A percentile compares a stretch with the other conserved stretches of the same genome.
phyloP scores from a whole-genome alignment of 2,888 invertebrate species.

The Zaprionus obscuricornis region DNA sequence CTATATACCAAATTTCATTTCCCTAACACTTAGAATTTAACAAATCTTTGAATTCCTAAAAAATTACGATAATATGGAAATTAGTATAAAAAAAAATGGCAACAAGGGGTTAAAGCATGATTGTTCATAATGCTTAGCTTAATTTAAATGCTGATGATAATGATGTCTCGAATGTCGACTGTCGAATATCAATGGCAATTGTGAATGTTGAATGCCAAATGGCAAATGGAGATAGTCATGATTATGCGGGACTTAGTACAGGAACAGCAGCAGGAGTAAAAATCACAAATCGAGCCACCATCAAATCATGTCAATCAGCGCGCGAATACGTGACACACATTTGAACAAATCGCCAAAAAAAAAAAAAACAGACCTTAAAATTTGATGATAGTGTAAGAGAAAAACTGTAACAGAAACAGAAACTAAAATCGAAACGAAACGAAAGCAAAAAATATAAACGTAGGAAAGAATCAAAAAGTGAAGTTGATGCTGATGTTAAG shows the following conservation, averaged over 20 bases:
- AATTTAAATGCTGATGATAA: conserved; percentile 19
- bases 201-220: background rate
- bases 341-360: conserved; percentile 30
- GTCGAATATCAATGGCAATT: conserved; percentile 1
- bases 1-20: no score
- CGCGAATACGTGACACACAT: conserved; percentile 71
- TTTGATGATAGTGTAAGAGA: conserved; percentile 11
- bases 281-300: conserved; percentile 36
- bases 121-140: conserved; percentile 29
- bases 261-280: background rate
- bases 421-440: no score
- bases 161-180: background rate
- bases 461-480: background rate
- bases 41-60: no score
- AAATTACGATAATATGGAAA: background rate
- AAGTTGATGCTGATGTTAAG: background rate
- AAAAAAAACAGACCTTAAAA: background rate
- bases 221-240: background rate
- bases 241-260: background rate
- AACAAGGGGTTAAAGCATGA: conserved; percentile 46
- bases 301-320: conserved; percentile 72
- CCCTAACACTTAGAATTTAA: no score
- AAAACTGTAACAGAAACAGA: background rate
- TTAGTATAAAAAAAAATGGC: conserved; percentile 38
- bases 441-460: no score